A percentile compares a stretch with the other conserved stretches of the same genome.
These are phyloP conservation scores for Smutsia temminckii DNA, from an alignment of 2,797 vertebrate species.

Conservation along the genomic window DNA sequence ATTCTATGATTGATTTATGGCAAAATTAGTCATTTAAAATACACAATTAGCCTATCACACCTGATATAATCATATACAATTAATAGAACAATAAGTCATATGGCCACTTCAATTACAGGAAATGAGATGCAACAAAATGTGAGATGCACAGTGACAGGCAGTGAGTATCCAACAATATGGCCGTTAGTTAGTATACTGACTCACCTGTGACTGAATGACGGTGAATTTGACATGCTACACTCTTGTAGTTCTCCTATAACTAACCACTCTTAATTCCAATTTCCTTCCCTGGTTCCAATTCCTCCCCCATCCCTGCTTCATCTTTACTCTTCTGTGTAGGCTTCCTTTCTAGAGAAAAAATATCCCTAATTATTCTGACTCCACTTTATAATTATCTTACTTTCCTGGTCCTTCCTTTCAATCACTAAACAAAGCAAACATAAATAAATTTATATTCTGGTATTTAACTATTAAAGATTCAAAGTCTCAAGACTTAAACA, in stretches of 20 bases:
- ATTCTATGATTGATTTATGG: not conserved
- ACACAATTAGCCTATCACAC: not conserved
- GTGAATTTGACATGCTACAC: not conserved
- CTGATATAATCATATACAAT: not conserved
- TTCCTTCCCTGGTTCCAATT: not conserved
- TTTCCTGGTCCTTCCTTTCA: not conserved
- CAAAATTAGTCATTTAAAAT: constrained; percentile 43
- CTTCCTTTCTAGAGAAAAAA: not conserved
- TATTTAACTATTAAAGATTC: constrained; percentile 17
- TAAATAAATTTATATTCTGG: constrained; percentile 34
- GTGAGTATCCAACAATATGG: not conserved
- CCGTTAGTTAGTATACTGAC: too few relatives aligned
- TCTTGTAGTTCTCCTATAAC: not conserved
- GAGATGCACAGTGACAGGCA: not conserved
- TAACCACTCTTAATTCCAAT: not conserved
- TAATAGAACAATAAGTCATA: not conserved
- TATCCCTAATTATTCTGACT: not conserved
- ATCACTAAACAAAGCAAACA: constrained; percentile 12
- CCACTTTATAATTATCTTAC: not conserved
- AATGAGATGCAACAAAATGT: not conserved
- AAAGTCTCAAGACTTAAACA: not conserved
- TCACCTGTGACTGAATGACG: too few relatives aligned
- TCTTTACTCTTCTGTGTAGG: not conserved
- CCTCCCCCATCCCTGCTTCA: not conserved
- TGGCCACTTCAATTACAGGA: not conserved